Conservation (phyloP, 1,140 invertebrate genomes). For the Nephila pilipes region DNA sequence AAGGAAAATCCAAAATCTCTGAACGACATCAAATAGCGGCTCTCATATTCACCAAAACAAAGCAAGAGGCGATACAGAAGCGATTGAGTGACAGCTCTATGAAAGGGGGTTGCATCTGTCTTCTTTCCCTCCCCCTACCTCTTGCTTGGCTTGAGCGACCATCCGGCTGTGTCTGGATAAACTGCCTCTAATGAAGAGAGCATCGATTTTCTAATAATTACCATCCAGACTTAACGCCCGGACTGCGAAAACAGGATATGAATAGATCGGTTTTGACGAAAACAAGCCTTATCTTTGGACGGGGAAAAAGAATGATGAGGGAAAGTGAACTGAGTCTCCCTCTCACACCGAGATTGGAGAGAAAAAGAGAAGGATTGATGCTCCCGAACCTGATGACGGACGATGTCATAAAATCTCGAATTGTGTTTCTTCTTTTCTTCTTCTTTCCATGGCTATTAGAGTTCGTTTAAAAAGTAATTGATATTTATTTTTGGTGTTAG, state of each 20-base stretch:
- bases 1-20: not conserved
- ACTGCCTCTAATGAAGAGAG: constrained; percentile 46
- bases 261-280: constrained; percentile 2
- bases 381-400: not conserved
- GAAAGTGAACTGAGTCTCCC: no score
- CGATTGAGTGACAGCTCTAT: constrained; percentile 4
- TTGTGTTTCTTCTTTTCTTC: no score
- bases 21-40: not conserved
- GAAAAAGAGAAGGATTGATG: not conserved
- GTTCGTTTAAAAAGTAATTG: no score
- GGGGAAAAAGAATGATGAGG: no score
- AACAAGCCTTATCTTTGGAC: constrained; percentile 10
- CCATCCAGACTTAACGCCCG: constrained; percentile 35
- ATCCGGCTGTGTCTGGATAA: not conserved
- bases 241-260: constrained; percentile 21
- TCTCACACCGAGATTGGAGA: no score
- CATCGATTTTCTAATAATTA: constrained; percentile 65
- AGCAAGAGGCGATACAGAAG: not conserved
- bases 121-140: no score
- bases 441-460: no score
- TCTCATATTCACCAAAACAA: not conserved
- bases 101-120: not conserved
- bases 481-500: no score
- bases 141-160: not conserved
- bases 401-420: no score